These are phyloP conservation scores for Babylonia areolata DNA, from an alignment of 1,140 invertebrate species.

Conservation along the genomic window DNA sequence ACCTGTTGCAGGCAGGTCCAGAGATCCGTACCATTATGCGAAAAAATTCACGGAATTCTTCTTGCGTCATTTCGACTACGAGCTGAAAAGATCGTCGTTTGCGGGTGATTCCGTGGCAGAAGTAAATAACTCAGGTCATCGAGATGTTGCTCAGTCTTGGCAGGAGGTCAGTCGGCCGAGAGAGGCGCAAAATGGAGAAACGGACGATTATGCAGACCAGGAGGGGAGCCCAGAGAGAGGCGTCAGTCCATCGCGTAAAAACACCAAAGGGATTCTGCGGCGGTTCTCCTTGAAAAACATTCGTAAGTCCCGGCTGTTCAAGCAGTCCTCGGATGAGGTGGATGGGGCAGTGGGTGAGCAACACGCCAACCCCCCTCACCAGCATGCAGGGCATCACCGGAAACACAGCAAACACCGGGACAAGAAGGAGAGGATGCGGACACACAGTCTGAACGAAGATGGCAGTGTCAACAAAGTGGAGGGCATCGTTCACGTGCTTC, in stretches of 20 bases:
- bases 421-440: conserved; percentile 80
- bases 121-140: conserved; percentile 42
- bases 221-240: conserved; percentile 71
- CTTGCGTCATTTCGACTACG: conserved; percentile 76
- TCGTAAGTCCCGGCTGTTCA: conserved; percentile 89
- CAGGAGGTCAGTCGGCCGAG: neutral
- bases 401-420: conserved; percentile 76
- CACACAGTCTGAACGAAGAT: conserved; percentile 40
- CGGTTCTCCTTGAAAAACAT: conserved; percentile 85
- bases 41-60: conserved; percentile 90
- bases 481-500: conserved; percentile 92
- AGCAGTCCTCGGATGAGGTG: conserved; percentile 92
- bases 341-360: conserved; percentile 78
- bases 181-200: conserved; percentile 61
- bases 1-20: conserved; percentile 79
- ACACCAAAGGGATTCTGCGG: conserved; percentile 86
- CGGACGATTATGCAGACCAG: conserved; percentile 82
- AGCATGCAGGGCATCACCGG: conserved; percentile 43
- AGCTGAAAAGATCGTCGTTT: conserved; percentile 59
- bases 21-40: conserved; percentile 81
- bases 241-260: conserved; percentile 82
- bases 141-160: neutral
- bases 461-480: conserved; percentile 89
- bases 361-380: conserved; percentile 70
- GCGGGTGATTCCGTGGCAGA: conserved; percentile 41